A percentile compares a stretch with the other conserved stretches of the same genome.
Conservation (phyloP, 2,797 vertebrate species). For the Amblyraja radiata region DNA sequence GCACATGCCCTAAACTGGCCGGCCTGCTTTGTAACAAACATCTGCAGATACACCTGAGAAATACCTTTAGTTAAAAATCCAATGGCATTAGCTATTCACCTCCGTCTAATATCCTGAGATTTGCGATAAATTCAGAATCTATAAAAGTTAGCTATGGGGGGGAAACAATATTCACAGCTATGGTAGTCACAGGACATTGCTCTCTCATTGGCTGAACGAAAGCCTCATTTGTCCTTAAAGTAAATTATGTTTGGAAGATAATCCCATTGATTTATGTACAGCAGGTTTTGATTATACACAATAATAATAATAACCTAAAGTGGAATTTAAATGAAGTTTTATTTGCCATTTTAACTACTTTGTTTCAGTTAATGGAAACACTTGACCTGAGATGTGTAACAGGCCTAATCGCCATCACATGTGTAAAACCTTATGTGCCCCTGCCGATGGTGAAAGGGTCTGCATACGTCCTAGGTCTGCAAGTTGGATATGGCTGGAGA, state of each 20-base stretch:
- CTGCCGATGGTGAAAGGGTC: not conserved
- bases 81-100: not conserved
- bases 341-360: not conserved
- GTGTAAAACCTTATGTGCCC: not conserved
- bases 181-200: not conserved
- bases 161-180: not conserved
- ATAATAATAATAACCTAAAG: not conserved
- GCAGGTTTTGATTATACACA: not conserved
- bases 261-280: not conserved
- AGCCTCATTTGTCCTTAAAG: not conserved
- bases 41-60: not conserved
- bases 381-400: not conserved
- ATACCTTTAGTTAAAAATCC: constrained; percentile 5
- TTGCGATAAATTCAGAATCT: not conserved
- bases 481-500: too few species aligned
- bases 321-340: not conserved
- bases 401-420: not conserved
- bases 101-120: not conserved
- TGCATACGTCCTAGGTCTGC: too few species aligned
- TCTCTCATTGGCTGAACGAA: constrained; percentile 13
- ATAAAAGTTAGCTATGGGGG: not conserved
- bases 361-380: not conserved
- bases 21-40: constrained; percentile 3
- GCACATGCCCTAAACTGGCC: not conserved
- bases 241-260: not conserved